Evolutionary conservation across 2,888 invertebrate genomes (phyloP).

Genomic region (Criorhina ranunculi): DNA sequence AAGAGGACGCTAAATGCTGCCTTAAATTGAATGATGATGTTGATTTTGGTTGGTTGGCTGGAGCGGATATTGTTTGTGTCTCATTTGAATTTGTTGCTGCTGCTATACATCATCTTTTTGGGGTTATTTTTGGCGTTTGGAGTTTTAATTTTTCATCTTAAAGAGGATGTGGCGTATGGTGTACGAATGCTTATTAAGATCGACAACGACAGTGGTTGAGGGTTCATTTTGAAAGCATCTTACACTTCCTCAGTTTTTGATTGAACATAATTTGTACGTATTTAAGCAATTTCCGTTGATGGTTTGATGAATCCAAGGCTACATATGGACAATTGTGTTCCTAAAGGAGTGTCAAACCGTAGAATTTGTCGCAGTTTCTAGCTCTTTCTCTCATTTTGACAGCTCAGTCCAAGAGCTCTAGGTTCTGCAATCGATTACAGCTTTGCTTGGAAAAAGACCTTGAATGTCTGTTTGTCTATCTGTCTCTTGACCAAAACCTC

Average conservation of each 20-base stretch:
- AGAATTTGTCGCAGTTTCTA: no score
- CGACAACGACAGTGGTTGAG: background rate
- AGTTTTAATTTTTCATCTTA: slow-evolving; percentile 54
- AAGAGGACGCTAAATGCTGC: slow-evolving; percentile 39
- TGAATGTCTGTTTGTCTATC: no score
- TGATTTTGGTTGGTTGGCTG: slow-evolving; percentile 63
- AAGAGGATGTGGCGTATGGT: slow-evolving; percentile 57
- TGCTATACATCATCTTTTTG: slow-evolving; percentile 31
- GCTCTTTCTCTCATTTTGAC: no score
- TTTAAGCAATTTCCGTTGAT: background rate
- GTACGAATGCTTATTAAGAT: slow-evolving; percentile 69
- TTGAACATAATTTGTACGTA: slow-evolving; percentile 9
- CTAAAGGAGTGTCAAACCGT: no score
- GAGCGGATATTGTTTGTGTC: slow-evolving; percentile 47
- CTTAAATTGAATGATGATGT: slow-evolving; percentile 75
- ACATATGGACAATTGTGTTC: no score
- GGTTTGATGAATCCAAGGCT: no score
- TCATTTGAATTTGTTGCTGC: slow-evolving; percentile 60
- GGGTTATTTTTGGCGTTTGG: slow-evolving; percentile 26
- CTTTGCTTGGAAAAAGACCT: no score
- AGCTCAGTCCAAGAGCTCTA: no score
- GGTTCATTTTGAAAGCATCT: slow-evolving; percentile 31
- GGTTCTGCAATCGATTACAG: no score
- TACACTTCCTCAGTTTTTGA: slow-evolving; percentile 46
- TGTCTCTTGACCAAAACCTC: no score